Evolutionary conservation across 2,113 vertebrate genomes (phyloP), one percentile per base, ranked within the genome.

Genomic region (Calidris pugnax): DNA sequence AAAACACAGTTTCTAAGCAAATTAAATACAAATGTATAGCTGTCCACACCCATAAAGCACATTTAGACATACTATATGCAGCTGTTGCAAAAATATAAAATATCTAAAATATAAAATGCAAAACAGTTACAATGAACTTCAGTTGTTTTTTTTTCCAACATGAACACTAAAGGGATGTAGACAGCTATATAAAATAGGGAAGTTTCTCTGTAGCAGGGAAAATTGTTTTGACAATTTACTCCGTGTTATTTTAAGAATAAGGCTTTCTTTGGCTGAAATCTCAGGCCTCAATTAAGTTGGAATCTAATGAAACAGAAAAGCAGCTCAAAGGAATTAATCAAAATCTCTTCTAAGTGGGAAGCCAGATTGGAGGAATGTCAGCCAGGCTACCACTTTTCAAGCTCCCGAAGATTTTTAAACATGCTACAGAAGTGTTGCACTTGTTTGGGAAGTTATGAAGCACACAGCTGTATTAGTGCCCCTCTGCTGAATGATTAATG

Each of bases 231-330:
- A 39, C 15, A 51, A 37, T 43, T 43, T 87, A 30, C 57, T 78
- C 45, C 79, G 17, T 43, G 15, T n/a, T 89, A n/a, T 47, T 87
- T 91, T 68, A 57, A 89, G 86, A 91, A 67, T 39, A 94, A 69
- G 37, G 50, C 17, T 77, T 68, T 6, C 37, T 90, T 93, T 77
- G 26, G 22, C 20, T 89, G 71, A 77, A 92, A 91, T 69, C 53
- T 19, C 2, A 5, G 32, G 10, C 71, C 66, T 87, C 68, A 93
- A 14, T 82, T 69, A 94, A 85, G 33, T 47, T 88, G 2, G 11
- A 93, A 60, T 77, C 41, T 85, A 94, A 81, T 6, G 27, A 94
- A 94, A 86, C 21, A 77, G 60, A 90, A 92, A 93, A n/a, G n/a
- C 18, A 77, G 23, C 51, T 88, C 59, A 84, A 80, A 83, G 51